Conservation (phyloP, 1,140 invertebrate genomes). For the Drosophila eugracilis region DNA sequence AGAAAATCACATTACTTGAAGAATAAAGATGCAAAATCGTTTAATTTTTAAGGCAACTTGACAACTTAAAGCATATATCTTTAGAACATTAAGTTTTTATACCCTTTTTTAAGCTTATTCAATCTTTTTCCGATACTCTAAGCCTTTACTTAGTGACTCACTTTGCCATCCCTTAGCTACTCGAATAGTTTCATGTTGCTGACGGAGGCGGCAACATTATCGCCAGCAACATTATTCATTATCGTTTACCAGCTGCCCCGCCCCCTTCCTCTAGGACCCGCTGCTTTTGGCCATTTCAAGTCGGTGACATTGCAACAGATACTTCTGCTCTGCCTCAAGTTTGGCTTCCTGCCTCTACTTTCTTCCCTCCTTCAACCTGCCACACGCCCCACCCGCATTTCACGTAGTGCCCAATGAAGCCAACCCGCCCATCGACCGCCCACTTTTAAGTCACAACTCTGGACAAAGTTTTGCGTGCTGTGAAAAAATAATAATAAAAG, state of each 20-base stretch:
- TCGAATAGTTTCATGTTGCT: conserved; percentile 37
- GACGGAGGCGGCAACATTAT: conserved; percentile 72
- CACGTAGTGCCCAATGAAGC: conserved; percentile 3
- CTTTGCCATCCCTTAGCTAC: conserved; percentile 8
- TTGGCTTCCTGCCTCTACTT: conserved; percentile 16
- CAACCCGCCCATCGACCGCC: conserved; percentile 15
- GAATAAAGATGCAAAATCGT: too few species aligned
- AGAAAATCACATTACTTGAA: too few species aligned
- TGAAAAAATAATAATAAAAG: conserved; percentile 44
- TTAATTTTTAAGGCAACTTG: too few species aligned
- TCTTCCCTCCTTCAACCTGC: neutral
- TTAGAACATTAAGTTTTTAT: too few species aligned
- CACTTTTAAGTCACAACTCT: conserved; percentile 57
- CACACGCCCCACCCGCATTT: conserved; percentile 1
- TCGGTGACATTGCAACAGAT: conserved; percentile 80
- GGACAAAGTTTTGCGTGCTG: conserved; percentile 69
- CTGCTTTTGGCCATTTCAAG: conserved; percentile 50
- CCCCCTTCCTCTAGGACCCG: neutral
- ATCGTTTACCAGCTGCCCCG: conserved; percentile 46
- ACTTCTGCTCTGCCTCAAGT: conserved; percentile 64
- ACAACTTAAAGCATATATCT: too few species aligned
- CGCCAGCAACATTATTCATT: conserved; percentile 77
- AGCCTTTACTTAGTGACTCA: too few species aligned
- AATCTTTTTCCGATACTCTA: too few species aligned
- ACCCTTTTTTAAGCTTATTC: too few species aligned